Base-by-base conservation (phyloP, 2,113 vertebrate genomes). In the Centropus bengalensis region DNA sequence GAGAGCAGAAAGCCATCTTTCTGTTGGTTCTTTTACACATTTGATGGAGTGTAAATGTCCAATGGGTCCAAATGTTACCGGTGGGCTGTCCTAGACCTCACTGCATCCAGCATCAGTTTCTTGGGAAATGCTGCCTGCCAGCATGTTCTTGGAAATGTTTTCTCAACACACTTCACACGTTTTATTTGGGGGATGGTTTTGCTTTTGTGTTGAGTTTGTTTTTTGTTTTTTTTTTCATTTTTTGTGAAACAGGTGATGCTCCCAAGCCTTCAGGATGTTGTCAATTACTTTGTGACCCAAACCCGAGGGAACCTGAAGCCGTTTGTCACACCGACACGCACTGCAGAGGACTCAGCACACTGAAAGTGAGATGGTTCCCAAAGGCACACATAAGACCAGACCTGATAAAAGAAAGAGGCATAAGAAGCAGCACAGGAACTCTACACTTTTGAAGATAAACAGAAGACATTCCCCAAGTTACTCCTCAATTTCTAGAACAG, bases 251-350 rank as follows among this genome's bases (percentile, higher is more conserved):
- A 98, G 97, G 97, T 98, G 42, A 95, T 52, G 5, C 74, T 97
- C 33, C 89, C 69, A 54, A 98, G 85, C 79, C 98, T 98, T 79
- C 92, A 96, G 69, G 96, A 97, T 12, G 97, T 98, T 82, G 89
- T 98, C 58, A 76, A 94, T 88, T 97, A 97, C 92, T 98, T 98
- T 89, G 71, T 97, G 93, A 97, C 90, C 58, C 96, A 97, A 80
- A 98, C 96, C 4, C 68, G 14, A 89, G 97, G 97, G 79, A 96
- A 74, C 54, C 82, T 98, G 92, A 95, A 92, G 86, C 98, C 97
- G 1, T 97, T 97, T 88, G 32, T 91, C 45, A 76, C 86, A 52
- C 62, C 69, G 63, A 68, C 70, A 4, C 8, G 8, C 3, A 4
- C 33, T 82, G 79, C 96, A 95, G 96, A 96, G 63, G 95, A 84